Percentiles rank a stretch among this genome's conserved stretches.
phyloP scores from a whole-genome alignment of 2,797 vertebrate genomes.

The Huso huso region DNA sequence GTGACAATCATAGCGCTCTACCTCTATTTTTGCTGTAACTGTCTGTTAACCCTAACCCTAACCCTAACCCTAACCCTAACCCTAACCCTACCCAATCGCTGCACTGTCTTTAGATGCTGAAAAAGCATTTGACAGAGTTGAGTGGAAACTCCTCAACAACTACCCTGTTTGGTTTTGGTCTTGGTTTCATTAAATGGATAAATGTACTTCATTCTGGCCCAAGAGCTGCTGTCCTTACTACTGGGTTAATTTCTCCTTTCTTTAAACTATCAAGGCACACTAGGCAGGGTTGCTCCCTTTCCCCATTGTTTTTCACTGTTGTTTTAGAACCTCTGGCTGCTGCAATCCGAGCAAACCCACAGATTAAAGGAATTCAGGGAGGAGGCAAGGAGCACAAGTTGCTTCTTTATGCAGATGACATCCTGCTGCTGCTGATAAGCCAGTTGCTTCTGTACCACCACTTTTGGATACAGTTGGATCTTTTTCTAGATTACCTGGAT shows the following conservation, averaged over 20 bases:
- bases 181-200: conserved; percentile 11
- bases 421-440: not conserved
- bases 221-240: conserved; percentile 17
- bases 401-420: too few relatives aligned
- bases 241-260: conserved; percentile 5
- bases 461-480: conserved; percentile 11
- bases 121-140: conserved; percentile 10
- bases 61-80: too few relatives aligned
- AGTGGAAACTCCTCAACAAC: conserved; percentile 8
- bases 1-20: too few relatives aligned
- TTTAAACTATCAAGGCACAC: conserved; percentile 1
- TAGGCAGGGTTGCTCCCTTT: conserved; percentile 1
- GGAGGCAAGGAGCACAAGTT: too few relatives aligned
- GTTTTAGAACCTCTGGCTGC: conserved; percentile 12
- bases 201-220: conserved; percentile 12
- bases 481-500: not conserved
- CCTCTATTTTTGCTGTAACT: too few relatives aligned
- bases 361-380: too few relatives aligned
- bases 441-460: conserved; percentile 5
- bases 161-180: conserved; percentile 12
- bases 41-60: too few relatives aligned
- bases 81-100: conserved; percentile 11
- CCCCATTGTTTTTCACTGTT: conserved; percentile 6
- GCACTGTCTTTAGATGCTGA: conserved; percentile 13
- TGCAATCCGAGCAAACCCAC: conserved; percentile 4